Evolutionary conservation across 1,140 invertebrate genomes (phyloP), one percentile per base, ranked within the genome.

Genomic region (Trachymyrmex cornetzi): DNA sequence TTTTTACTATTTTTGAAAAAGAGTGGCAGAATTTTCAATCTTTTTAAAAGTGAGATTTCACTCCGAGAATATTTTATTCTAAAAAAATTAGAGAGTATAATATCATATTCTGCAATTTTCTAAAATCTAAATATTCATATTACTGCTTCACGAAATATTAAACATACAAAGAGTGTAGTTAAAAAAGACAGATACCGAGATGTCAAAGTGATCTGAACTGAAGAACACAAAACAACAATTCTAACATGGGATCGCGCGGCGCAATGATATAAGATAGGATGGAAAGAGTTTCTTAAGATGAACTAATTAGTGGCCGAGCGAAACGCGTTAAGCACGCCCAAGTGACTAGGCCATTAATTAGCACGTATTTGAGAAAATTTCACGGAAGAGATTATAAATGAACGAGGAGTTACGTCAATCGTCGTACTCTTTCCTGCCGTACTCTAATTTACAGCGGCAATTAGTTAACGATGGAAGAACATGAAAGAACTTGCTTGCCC

Each of bases 321-420:
- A 59, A 16, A n/a, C 72, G 34, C 44, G 74, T 79, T 85, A 80
- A 86, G 72, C 19, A 53, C 59, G 30, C 63, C 77, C 67, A 16
- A 63, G 38, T 59, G 30, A 34, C 34, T 48, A 9, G 74, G 48
- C 77, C 86, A 90, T 90, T 90, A 89, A 90, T 90, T 90, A 90
- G 74, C 89, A 89, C 89, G 75, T 86, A 85, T 82, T 71, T 53
- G 86, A 81, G 86, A 53, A 90, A 90, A 90, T 90, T 90, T 90
- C 69, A 57, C 64, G 57, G 85, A 90, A 90, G 88, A 82, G 89
- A 87, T 89, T 87, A 90, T 87, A 89, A 89, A 90, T 87, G 89
- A 89, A 84, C 30, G 30, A 87, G 57, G 77, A 87, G 89, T 77
- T 87, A 87, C 84, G 79, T 64, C 71, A 75, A 69, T 64, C 55